Evolutionary conservation across 2,797 vertebrate genomes (phyloP).

Genomic region (Todus mexicanus): DNA sequence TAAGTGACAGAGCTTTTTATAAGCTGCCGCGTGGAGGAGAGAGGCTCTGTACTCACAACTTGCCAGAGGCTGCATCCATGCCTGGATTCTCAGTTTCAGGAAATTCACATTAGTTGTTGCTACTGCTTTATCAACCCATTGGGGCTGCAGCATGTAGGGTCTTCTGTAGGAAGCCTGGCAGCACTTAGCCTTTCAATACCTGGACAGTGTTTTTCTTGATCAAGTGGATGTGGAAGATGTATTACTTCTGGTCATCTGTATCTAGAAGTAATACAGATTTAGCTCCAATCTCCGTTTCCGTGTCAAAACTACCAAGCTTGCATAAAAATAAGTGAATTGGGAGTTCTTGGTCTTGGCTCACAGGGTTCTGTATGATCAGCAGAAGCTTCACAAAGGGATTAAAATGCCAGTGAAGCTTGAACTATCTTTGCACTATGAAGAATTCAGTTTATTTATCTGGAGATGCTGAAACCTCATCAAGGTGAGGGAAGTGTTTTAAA

Average conservation of each 20-base stretch:
- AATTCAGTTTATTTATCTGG: background rate
- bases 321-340: background rate
- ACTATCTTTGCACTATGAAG: background rate
- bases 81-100: background rate
- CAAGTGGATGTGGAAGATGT: background rate
- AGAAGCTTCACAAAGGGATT: background rate
- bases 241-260: background rate
- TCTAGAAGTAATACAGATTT: background rate
- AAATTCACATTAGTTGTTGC: background rate
- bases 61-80: background rate
- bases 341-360: background rate
- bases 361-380: background rate
- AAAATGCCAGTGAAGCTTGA: background rate
- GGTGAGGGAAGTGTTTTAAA: background rate
- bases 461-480: background rate
- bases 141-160: fast-evolving
- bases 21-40: background rate
- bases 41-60: background rate
- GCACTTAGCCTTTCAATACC: background rate
- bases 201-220: background rate
- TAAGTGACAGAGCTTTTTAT: background rate
- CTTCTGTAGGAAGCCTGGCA: background rate
- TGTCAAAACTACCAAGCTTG: background rate
- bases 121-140: background rate
- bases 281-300: background rate